Percentiles rank a stretch among this genome's conserved stretches.
phyloP scores from a whole-genome alignment of 2,113 vertebrate species.

The Pelecanoides urinatrix region DNA sequence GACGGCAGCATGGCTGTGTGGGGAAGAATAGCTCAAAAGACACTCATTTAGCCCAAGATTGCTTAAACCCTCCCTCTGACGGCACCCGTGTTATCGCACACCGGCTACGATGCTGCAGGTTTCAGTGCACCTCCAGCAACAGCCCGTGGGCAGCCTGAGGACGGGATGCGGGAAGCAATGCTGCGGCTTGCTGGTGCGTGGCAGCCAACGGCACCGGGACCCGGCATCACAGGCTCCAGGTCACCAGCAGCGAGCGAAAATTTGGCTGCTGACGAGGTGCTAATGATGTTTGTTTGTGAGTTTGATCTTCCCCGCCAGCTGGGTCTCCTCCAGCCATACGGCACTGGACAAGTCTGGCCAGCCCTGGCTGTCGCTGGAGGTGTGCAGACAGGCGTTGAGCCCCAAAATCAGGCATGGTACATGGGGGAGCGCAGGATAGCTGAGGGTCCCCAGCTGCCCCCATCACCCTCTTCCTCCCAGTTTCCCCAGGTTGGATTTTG shows the following conservation, averaged over 20 bases:
- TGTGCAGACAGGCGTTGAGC: neutral
- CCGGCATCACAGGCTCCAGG: accelerated
- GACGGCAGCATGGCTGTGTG: neutral
- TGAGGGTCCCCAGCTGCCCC: neutral
- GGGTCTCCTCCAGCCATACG: accelerated
- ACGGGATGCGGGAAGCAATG: neutral
- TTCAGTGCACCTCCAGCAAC: neutral
- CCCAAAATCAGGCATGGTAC: neutral
- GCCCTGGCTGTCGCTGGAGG: accelerated
- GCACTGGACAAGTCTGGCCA: neutral
- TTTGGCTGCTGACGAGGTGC: neutral
- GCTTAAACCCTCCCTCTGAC: neutral
- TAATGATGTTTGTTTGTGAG: neutral
- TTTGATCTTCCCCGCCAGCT: neutral
- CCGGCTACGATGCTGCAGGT: too few species aligned
- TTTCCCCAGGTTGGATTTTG: neutral
- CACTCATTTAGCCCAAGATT: neutral
- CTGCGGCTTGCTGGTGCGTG: neutral
- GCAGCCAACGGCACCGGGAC: neutral
- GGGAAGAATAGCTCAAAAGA: neutral
- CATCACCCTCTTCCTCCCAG: neutral
- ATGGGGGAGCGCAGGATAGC: neutral
- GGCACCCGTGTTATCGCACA: neutral
- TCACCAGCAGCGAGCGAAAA: neutral
- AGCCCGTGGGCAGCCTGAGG: accelerated